Percentiles rank a stretch among this genome's conserved stretches.
Evolutionary conservation across 2,888 invertebrate species (phyloP).

Genomic region (Abscondita cerata): DNA sequence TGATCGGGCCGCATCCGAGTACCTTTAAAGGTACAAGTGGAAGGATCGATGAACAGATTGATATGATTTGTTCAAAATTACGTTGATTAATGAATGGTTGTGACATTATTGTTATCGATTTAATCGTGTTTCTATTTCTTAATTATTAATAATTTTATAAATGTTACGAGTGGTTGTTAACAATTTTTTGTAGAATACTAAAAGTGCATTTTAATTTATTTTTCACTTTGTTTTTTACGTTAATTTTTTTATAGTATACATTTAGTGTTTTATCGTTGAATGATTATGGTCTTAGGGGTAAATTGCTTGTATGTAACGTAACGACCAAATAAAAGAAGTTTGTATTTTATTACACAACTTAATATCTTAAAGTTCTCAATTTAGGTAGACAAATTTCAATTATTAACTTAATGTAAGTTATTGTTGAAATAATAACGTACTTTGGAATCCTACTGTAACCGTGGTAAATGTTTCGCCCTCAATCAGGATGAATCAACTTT

Average conservation of each 20-base stretch:
- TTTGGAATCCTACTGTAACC: too few species aligned
- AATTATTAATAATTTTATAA: conserved; percentile 15
- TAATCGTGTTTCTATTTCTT: conserved; percentile 1
- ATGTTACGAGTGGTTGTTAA: conserved; percentile 3
- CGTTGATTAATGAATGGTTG: conserved; percentile 53
- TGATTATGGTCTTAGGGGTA: too few species aligned
- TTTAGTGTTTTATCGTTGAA: too few species aligned
- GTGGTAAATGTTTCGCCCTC: too few species aligned
- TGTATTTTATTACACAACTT: too few species aligned
- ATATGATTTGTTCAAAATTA: conserved; percentile 73
- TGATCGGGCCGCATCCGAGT: conserved; percentile 88
- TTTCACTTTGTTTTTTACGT: background rate
- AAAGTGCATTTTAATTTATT: conserved; percentile 5
- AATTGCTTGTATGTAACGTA: too few species aligned
- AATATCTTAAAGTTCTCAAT: too few species aligned
- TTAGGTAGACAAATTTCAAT: too few species aligned
- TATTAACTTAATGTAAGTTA: too few species aligned
- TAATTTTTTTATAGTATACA: background rate
- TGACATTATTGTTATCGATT: conserved; percentile 10
- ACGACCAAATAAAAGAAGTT: too few species aligned
- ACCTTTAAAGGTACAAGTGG: conserved; percentile 82
- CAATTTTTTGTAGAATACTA: background rate
- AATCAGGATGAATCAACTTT: too few species aligned
- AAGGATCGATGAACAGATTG: conserved; percentile 82
- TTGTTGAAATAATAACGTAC: too few species aligned